Evolutionary conservation across 2,888 invertebrate genomes (phyloP).

Genomic region (Hydrotaea diabolus): DNA sequence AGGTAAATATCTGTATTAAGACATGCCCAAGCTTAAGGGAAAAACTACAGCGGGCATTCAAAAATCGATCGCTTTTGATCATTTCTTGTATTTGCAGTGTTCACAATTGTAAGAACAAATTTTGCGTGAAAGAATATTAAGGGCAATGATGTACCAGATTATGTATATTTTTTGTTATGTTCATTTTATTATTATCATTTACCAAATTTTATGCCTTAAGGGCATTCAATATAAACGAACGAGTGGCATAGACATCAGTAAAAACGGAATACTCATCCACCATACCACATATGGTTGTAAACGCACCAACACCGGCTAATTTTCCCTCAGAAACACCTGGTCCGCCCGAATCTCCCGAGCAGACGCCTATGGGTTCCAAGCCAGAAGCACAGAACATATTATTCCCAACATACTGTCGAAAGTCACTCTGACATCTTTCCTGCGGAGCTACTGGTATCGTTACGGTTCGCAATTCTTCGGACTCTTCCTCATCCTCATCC

Average conservation of each 20-base stretch:
- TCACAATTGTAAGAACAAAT: too few relatives aligned
- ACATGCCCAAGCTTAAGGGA: too few relatives aligned
- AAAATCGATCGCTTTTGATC: too few relatives aligned
- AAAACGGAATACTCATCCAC: background rate
- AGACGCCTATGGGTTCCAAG: background rate
- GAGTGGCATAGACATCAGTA: background rate
- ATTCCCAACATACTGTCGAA: background rate
- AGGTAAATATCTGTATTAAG: too few relatives aligned
- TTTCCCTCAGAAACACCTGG: background rate
- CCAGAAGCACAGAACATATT: slow-evolving; percentile 7
- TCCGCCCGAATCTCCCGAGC: background rate
- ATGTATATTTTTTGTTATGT: too few relatives aligned
- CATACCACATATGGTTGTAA: background rate
- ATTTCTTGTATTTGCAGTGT: too few relatives aligned
- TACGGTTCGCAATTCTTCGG: slow-evolving; percentile 66
- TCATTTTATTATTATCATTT: too few relatives aligned
- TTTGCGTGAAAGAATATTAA: too few relatives aligned
- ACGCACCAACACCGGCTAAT: background rate
- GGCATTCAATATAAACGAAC: slow-evolving; percentile 8
- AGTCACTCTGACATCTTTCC: slow-evolving; percentile 69
- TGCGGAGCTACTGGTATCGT: slow-evolving; percentile 69
- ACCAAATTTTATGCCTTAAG: too few relatives aligned
- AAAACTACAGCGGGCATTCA: too few relatives aligned
- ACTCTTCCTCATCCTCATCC: slow-evolving; percentile 61
- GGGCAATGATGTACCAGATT: too few relatives aligned